Conservation (phyloP, 2,797 vertebrate species). For the Gymnocypris eckloni region DNA sequence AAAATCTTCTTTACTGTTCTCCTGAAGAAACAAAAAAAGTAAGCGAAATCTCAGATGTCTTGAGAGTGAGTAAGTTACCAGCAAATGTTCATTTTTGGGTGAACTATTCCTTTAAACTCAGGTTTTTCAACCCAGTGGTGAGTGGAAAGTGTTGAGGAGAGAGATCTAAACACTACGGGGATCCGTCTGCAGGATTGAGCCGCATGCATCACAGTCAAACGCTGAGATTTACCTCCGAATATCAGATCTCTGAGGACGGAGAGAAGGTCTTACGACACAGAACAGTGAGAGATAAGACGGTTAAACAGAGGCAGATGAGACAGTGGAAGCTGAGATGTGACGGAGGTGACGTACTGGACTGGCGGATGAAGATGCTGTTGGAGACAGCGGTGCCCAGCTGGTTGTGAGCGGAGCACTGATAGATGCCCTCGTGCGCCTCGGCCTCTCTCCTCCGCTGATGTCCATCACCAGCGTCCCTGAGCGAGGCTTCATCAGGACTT, state of each 20-base stretch:
- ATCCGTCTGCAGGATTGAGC: constrained; percentile 30
- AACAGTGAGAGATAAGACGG: constrained; percentile 44
- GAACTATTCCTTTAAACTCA: not conserved
- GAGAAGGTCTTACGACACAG: constrained; percentile 70
- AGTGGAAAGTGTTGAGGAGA: constrained; percentile 17
- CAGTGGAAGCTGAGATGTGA: not conserved
- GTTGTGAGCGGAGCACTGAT: constrained; percentile 93
- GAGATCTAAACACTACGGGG: constrained; percentile 54
- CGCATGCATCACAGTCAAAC: constrained; percentile 59
- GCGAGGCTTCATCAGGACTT: constrained; percentile 87
- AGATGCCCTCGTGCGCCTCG: constrained; percentile 92
- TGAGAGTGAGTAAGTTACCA: not conserved
- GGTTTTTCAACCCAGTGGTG: not conserved
- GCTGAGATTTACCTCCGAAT: constrained; percentile 71
- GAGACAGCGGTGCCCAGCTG: constrained; percentile 91
- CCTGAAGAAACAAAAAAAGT: not conserved
- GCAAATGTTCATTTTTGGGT: not conserved
- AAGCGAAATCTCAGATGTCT: not conserved
- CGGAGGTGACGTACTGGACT: constrained; percentile 86
- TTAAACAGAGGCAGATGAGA: constrained; percentile 36
- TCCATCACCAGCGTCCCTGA: constrained; percentile 93
- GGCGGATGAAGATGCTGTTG: constrained; percentile 88
- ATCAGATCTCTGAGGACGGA: constrained; percentile 69
- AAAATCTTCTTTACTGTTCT: not conserved
- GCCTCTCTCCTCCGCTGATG: constrained; percentile 87